Base-by-base conservation (phyloP, 2,888 invertebrate species). In the Spisula subtruncata region DNA sequence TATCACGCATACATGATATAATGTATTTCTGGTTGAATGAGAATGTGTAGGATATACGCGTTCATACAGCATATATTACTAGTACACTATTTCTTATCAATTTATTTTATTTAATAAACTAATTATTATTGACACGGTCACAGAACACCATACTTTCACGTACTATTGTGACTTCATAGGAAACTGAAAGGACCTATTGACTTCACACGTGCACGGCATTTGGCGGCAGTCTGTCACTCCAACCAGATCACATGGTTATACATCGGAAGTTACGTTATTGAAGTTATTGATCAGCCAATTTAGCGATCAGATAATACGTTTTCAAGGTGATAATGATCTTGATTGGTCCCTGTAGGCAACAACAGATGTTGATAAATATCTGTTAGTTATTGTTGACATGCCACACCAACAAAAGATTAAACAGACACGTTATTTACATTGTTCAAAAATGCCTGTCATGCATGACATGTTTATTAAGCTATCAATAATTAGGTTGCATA, bases 361-460 rank as follows among this genome's bases (percentile, higher is more conserved):
- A 60, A 20, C 60, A 66, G n/a, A 66, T 66, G 60, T 25, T 25
- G 60, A n/a, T 66, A 66, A 25, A 66, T 25, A 60, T 25, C 12
- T n/a, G 2, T 41, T 4, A 25, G 25, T 25, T 10, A 2, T 25
- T 25, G n/a, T 25, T 2, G 20, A 66, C 60, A 51, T 51, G 60
- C 12, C 60, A 10, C n/a, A 5, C 25, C 12, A 25, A 66, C 60
- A 66, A 66, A 66, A 25, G 60, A 66, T 66, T 66, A 25, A 16
- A 51, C 51, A n/a, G 60, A 66, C 60, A 66, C n/a, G 25, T 66
- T 25, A 60, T n/a, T 60, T 60, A 60, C 60, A 25, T 66, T 66
- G 60, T 66, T 66, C 8, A n/a, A n/a, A 66, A 12, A 66, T 66
- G 60, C 25, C 60, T n/a, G 10, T 66, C 60, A 66, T 25, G 60